Evolutionary conservation across 2,113 vertebrate genomes (phyloP), one percentile per base, ranked within the genome.

Genomic region (Apistogramma diplotaenia): DNA sequence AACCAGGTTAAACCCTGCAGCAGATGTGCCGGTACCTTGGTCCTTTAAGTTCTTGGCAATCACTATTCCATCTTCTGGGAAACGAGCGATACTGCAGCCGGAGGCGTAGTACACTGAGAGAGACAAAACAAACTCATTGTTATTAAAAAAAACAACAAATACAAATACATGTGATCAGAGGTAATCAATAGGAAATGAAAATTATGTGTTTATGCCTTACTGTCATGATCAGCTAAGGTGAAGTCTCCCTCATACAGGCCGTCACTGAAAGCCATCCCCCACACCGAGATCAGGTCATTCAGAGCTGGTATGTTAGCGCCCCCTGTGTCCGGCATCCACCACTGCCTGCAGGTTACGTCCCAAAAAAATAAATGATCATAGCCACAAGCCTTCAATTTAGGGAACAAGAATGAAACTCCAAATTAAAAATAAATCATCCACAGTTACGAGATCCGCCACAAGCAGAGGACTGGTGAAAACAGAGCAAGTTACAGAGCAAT

Each of bases 291-390:
- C 62, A 99, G 95, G 81, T 99, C 98, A 1, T 99, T 99, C 65
- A 99, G 93, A 25, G 99, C 99, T 19, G 99, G 99, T 53, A 99
- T 89, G 21, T 99, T 99, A 51, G 98, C 97, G 49, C 99, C 99
- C 86, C 99, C 99, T 3, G 99, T 99, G 90, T 99, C 99, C 0
- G 98, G 99, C 99, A 99, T 99, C 99, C 99, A 99, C 99, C 99
- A 99, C 83, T 99, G 99, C 76, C 98, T 99, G 83, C 7, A 91
- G 70, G 79, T 37, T 1, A 51, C 8, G 65, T 8, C 9, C 55
- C 25, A 4, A 43, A 18, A 59, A 33, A 31, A 31, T 31, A 31
- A 31, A 5, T 31, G 1, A 74, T 58, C 46, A 31, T 18, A 4
- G 5, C 8, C 12, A 56, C 15, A 65, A 16, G 29, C 4, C 21